These are phyloP conservation scores for Lontra canadensis DNA, from an alignment of 2,113 vertebrate genomes.

Conservation along the genomic window DNA sequence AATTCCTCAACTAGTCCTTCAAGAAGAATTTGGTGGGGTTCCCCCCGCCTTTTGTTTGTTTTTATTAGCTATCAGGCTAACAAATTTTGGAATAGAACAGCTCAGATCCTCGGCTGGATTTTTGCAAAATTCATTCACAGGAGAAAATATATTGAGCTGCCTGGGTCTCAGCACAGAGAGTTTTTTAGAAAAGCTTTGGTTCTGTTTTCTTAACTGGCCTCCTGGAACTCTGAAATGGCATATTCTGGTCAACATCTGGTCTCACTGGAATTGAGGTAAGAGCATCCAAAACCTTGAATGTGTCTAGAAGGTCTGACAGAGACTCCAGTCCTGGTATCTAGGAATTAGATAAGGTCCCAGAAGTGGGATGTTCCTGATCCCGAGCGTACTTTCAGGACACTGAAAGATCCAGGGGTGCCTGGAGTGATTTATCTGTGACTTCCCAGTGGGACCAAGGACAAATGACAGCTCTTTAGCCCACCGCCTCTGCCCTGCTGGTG, in stretches of 20 bases:
- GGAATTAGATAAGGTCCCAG: background rate
- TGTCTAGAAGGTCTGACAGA: background rate
- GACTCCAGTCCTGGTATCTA: background rate
- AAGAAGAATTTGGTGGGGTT: background rate
- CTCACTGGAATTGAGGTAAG: background rate
- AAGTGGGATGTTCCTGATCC: background rate
- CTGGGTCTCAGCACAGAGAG: conserved; percentile 59
- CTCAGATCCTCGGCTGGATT: conserved; percentile 69
- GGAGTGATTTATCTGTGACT: background rate
- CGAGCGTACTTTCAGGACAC: background rate
- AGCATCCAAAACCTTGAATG: background rate
- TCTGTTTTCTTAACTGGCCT: conserved; percentile 59
- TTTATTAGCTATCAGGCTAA: conserved; percentile 72
- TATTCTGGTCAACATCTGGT: background rate
- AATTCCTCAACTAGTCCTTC: conserved; percentile 74
- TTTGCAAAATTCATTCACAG: conserved; percentile 79
- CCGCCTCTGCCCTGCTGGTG: background rate
- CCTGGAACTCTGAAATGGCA: conserved; percentile 41
- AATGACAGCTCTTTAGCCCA: background rate
- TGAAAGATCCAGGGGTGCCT: background rate
- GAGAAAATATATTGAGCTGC: conserved; percentile 74
- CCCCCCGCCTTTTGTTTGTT: background rate
- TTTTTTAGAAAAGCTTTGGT: conserved; percentile 47
- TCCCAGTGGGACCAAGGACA: background rate
- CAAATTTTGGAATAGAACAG: conserved; percentile 76